These are phyloP conservation scores for Brevimyrus niger DNA, from an alignment of 2,113 vertebrate species.

Conservation along the genomic window DNA sequence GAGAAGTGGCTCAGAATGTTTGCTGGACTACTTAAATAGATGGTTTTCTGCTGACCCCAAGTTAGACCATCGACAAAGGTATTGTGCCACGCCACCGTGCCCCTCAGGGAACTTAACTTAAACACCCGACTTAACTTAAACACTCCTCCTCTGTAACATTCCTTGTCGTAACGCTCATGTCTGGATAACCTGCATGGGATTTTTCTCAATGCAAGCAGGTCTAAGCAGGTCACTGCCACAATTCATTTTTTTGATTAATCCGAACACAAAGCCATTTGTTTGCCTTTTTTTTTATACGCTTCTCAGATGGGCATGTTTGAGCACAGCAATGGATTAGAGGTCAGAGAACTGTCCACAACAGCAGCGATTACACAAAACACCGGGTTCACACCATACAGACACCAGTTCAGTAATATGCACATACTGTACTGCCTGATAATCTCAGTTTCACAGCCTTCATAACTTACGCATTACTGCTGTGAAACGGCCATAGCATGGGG, in stretches of 20 bases:
- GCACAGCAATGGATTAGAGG: background rate
- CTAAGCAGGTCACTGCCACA: background rate
- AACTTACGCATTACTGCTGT: background rate
- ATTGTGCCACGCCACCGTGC: too few relatives aligned
- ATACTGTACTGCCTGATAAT: background rate
- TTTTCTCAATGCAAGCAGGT: background rate
- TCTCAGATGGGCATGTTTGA: background rate
- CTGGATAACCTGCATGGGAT: background rate
- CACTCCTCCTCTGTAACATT: background rate
- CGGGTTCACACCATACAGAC: background rate
- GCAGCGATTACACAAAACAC: background rate
- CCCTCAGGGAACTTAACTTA: background rate
- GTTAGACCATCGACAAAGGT: background rate
- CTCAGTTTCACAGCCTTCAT: background rate
- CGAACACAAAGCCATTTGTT: background rate
- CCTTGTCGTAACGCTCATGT: background rate
- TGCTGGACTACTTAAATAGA: background rate
- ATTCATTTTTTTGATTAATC: conserved; percentile 5
- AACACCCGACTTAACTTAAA: too few relatives aligned
- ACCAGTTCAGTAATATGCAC: background rate
- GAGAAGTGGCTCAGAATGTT: background rate
- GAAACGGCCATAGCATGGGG: background rate
- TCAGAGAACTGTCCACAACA: background rate
- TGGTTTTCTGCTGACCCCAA: background rate
- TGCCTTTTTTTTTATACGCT: background rate